These are phyloP conservation scores for Avahi laniger DNA, from an alignment of 2,797 vertebrate species.

Conservation along the genomic window DNA sequence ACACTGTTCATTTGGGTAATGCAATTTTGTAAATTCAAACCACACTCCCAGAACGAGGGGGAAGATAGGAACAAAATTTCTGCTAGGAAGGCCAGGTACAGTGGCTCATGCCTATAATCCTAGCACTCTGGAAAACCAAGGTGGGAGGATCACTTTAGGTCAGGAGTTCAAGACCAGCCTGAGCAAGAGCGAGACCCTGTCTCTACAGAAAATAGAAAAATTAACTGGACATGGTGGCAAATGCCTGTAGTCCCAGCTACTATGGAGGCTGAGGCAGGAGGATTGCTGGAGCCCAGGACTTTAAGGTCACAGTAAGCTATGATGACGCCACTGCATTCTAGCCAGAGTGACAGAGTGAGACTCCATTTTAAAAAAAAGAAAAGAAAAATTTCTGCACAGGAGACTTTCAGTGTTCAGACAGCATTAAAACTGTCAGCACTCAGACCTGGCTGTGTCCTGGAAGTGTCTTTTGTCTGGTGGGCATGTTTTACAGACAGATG, in stretches of 20 bases:
- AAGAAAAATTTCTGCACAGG: background rate
- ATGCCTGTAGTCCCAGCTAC: background rate
- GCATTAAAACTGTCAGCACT: background rate
- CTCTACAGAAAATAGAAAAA: background rate
- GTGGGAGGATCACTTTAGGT: no score
- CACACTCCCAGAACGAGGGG: rapidly evolving
- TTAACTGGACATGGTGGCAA: background rate
- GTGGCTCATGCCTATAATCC: background rate
- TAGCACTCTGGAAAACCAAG: background rate
- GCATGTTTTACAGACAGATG: background rate
- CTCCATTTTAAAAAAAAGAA: background rate
- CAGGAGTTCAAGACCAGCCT: background rate
- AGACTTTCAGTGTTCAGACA: no score
- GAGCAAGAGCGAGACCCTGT: background rate
- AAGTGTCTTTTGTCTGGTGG: background rate
- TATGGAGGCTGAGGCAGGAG: background rate
- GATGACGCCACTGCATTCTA: background rate
- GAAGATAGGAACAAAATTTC: background rate
- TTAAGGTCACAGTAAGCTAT: background rate
- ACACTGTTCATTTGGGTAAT: background rate
- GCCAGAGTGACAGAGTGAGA: background rate
- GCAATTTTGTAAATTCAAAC: background rate
- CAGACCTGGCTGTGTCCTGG: no score
- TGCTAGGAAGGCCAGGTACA: background rate
- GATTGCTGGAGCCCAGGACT: background rate